Base-by-base conservation (phyloP, 2,113 vertebrate genomes). In the Hippoglossus stenolepis region DNA sequence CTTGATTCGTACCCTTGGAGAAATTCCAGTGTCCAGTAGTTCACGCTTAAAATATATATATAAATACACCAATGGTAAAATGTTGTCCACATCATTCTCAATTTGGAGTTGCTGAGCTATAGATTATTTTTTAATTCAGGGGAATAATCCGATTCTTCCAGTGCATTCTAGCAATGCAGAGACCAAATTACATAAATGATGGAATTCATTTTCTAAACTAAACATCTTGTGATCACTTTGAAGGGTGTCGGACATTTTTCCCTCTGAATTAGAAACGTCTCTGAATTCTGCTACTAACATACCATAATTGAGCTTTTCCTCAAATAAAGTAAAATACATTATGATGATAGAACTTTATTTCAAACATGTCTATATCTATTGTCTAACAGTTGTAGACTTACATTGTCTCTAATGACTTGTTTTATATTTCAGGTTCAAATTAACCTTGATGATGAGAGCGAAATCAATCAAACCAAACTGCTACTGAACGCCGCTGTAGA, bases 401-500 rank as follows among this genome's bases (percentile, higher is more conserved):
- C 1, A 21, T 47, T 66, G 24, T 73, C n/a, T 23, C 12, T 24
- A 35, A 59, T 28, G 3, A 26, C 15, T 59, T 40, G 5, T 57
- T 58, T 24, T 58, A 8, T 17, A n/a, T 64, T 80, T 49, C 73
- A 95, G 94, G 80, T 85, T 80, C 73, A 89, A 31, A 60, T 94
- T 51, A 94, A 94, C 75, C 91, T 92, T 17, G 95, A 96, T 38
- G 91, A 96, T 61, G 94, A 94, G 75, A 89, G 63, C 0, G 89
- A 93, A 75, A 95, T 96, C 79, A 96, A 96, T 83, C 92, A 91
- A 75, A 96, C 95, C 66, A 93, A 94, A 77, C 91, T 96, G 47
- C 87, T 93, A 28, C 80, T 96, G 70, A 92, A 90, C 68, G 89
- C 93, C 2, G 89, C 90, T 4, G 85, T 58, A 53, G 92, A 95